Conservation (phyloP, 1,140 invertebrate species). For the Centruroides sculpturatus region DNA sequence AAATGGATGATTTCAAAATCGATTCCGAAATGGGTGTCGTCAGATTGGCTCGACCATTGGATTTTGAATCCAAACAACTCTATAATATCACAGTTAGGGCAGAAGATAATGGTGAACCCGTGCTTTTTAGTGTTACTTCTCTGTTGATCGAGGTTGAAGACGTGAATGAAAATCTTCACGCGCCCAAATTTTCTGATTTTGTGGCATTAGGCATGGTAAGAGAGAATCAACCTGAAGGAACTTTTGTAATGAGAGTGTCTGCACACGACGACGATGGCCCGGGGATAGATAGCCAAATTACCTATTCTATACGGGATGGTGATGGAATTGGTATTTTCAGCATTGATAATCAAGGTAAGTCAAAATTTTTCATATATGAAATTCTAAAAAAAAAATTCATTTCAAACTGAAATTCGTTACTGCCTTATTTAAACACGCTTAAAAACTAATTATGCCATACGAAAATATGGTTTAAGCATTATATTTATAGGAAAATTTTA, state of each 20-base stretch:
- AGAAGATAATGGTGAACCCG: conserved; percentile 56
- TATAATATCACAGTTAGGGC: conserved; percentile 72
- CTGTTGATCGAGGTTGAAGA: conserved; percentile 20
- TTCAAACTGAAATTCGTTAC: too few relatives aligned
- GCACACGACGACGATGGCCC: conserved; percentile 62
- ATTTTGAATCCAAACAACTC: conserved; percentile 66
- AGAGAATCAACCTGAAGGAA: conserved; percentile 59
- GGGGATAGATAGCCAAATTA: conserved; percentile 55
- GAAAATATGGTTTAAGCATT: too few relatives aligned
- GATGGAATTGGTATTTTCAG: conserved; percentile 79
- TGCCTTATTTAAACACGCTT: too few relatives aligned
- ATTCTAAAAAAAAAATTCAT: too few relatives aligned
- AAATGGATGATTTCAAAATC: conserved; percentile 51
- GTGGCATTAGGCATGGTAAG: conserved; percentile 43
- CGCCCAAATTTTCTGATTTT: conserved; percentile 71
- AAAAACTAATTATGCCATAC: too few relatives aligned
- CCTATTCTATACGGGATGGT: conserved; percentile 74
- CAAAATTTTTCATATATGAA: too few relatives aligned
- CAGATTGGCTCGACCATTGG: conserved; percentile 60
- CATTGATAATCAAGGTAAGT: conserved; percentile 74
- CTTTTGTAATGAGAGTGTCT: conserved; percentile 54
- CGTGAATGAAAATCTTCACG: conserved; percentile 35
- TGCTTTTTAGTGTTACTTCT: conserved; percentile 35
- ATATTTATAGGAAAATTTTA: too few relatives aligned
- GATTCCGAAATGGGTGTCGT: conserved; percentile 64